These are phyloP conservation scores for Dendrolimus kikuchii DNA, from an alignment of 1,140 invertebrate genomes.

Conservation along the genomic window DNA sequence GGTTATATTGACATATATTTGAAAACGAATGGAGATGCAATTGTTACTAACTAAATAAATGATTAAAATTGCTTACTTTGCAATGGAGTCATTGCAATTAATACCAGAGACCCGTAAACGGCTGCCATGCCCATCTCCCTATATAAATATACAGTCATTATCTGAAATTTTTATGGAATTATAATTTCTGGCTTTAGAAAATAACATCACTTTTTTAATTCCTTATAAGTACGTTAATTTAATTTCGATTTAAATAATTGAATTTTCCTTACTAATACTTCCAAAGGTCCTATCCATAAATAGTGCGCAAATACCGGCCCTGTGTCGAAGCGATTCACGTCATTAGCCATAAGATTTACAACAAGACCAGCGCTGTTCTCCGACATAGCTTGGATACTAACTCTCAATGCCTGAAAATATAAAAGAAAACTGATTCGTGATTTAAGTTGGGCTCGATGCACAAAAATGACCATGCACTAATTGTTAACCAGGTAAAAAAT, in stretches of 20 bases:
- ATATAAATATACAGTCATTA: conserved; percentile 54
- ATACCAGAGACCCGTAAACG: conserved; percentile 41
- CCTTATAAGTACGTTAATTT: no score
- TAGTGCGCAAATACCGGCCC: conserved; percentile 67
- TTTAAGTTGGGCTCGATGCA: no score
- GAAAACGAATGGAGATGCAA: neutral
- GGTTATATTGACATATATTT: no score
- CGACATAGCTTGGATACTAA: conserved; percentile 77
- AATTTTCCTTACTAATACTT: conserved; percentile 72
- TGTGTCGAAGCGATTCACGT: conserved; percentile 75
- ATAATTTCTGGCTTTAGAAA: neutral
- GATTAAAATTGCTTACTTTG: conserved; percentile 39
- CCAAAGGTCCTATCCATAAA: conserved; percentile 74
- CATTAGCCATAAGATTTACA: conserved; percentile 85
- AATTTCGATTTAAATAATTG: neutral
- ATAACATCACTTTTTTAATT: no score
- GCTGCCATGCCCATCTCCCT: conserved; percentile 53
- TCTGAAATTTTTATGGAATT: conserved; percentile 21
- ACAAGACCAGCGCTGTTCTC: conserved; percentile 76
- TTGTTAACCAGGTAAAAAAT: no score
- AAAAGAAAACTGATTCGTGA: neutral
- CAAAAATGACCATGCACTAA: no score
- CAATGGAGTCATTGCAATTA: conserved; percentile 53
- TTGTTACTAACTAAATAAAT: neutral
- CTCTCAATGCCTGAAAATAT: conserved; percentile 68